Conservation (phyloP, 2,113 vertebrate genomes). For the Romanogobio albipinnatus region DNA sequence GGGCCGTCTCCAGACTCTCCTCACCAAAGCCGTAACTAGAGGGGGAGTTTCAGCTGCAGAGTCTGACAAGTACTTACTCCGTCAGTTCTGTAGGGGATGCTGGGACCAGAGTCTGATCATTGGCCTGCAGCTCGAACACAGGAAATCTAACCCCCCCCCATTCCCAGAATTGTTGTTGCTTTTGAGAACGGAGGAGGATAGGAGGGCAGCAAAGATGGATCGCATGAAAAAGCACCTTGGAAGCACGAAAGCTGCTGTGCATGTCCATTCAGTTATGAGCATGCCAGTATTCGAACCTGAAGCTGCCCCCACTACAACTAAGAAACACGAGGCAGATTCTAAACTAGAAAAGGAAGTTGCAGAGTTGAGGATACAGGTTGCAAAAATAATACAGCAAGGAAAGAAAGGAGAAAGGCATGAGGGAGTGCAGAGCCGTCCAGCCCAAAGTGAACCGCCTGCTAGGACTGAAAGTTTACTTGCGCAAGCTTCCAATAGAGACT, state of each 20-base stretch:
- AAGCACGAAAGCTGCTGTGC: conserved; percentile 33
- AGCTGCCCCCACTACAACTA: background rate
- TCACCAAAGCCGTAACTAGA: conserved; percentile 4
- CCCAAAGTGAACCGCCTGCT: background rate
- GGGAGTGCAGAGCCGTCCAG: background rate
- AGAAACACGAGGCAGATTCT: background rate
- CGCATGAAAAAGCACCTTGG: conserved; percentile 47
- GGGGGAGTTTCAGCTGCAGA: conserved; percentile 18
- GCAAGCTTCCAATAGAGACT: background rate
- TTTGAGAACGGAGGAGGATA: conserved; percentile 48
- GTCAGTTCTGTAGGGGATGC: conserved; percentile 38
- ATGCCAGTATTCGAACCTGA: conserved; percentile 27
- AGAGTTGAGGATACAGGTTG: conserved; percentile 38
- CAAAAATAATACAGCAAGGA: conserved; percentile 9
- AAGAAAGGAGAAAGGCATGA: background rate
- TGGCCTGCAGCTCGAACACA: conserved; percentile 40
- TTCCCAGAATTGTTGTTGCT: conserved; percentile 39
- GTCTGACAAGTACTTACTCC: background rate
- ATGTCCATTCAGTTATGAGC: conserved; percentile 40
- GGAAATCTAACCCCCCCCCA: conserved; percentile 37
- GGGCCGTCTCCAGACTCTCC: conserved; percentile 10
- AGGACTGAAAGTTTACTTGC: conserved; percentile 7
- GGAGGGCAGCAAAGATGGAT: conserved; percentile 23
- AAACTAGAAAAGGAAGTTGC: conserved; percentile 36
- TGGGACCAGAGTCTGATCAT: conserved; percentile 41